Evolutionary conservation across 2,888 invertebrate genomes (phyloP).

Genomic region (Heterodera filipjevi): DNA sequence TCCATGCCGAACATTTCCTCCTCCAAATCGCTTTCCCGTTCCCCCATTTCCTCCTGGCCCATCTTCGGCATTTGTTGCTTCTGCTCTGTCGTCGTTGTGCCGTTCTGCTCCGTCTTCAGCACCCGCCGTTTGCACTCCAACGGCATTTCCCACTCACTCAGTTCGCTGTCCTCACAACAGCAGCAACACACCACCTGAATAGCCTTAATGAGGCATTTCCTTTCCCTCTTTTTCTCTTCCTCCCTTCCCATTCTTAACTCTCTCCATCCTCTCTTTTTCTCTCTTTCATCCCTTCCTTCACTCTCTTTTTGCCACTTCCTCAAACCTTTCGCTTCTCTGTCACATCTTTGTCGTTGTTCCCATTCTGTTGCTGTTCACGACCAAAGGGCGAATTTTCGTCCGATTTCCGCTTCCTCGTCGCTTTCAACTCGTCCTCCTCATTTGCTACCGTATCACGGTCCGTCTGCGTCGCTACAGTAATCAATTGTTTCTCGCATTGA

Average conservation of each 20-base stretch:
- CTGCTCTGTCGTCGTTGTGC: background rate
- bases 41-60: background rate
- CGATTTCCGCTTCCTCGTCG: background rate
- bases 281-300: background rate
- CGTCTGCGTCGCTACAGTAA: slow-evolving; percentile 21
- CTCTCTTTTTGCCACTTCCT: background rate
- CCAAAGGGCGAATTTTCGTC: slow-evolving; percentile 8
- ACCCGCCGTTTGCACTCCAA: slow-evolving; percentile 19
- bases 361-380: background rate
- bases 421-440: background rate
- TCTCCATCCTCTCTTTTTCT: background rate
- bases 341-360: slow-evolving; percentile 13
- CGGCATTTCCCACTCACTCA: slow-evolving; percentile 4
- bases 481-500: background rate
- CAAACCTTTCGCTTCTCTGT: background rate
- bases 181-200: slow-evolving; percentile 39
- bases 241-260: too few relatives aligned
- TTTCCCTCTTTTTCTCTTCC: background rate
- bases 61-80: background rate
- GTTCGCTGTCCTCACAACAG: slow-evolving; percentile 43
- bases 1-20: slow-evolving; percentile 13
- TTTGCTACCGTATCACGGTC: slow-evolving; percentile 2
- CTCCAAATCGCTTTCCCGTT: background rate
- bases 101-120: slow-evolving; percentile 5
- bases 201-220: slow-evolving; percentile 17